Evolutionary conservation across 1,140 invertebrate species (phyloP).

Genomic region (Drosophila insularis): DNA sequence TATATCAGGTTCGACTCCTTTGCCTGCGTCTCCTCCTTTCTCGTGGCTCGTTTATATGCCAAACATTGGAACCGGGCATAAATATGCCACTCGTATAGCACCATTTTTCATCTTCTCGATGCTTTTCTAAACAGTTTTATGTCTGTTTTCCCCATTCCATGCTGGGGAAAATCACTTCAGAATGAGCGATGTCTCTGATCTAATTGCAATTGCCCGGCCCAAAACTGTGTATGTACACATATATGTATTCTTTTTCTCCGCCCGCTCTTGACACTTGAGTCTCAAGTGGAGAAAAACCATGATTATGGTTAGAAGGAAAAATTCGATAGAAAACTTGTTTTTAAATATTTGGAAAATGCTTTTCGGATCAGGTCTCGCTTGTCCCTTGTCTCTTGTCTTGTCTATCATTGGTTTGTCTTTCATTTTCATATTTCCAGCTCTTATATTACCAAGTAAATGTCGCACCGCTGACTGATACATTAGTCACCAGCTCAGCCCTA

Average conservation of each 20-base stretch:
- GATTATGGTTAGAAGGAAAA: slow-evolving; percentile 8
- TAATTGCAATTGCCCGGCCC: slow-evolving; percentile 55
- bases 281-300: slow-evolving; percentile 50
- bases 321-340: slow-evolving; percentile 68
- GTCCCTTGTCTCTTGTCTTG: slow-evolving; percentile 15
- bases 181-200: slow-evolving; percentile 73
- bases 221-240: slow-evolving; percentile 6
- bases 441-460: slow-evolving; percentile 62
- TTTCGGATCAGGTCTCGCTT: slow-evolving; percentile 44
- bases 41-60: slow-evolving; percentile 45
- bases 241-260: neutral
- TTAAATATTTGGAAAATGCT: slow-evolving; percentile 66
- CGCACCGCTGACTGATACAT: slow-evolving; percentile 45
- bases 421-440: slow-evolving; percentile 62
- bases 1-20: slow-evolving; percentile 59
- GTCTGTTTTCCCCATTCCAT: slow-evolving; percentile 29
- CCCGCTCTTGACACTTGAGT: slow-evolving; percentile 53
- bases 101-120: slow-evolving; percentile 69
- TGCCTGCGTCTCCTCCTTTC: slow-evolving; percentile 8
- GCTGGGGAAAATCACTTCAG: slow-evolving; percentile 47
- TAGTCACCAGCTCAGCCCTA: slow-evolving; percentile 30
- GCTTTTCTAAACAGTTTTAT: slow-evolving; percentile 58
- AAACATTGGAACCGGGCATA: slow-evolving; percentile 48
- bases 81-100: slow-evolving; percentile 70
- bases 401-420: slow-evolving; percentile 18